phyloP scores from a whole-genome alignment of 1,140 invertebrate species.

The Lepidostoma basale region DNA sequence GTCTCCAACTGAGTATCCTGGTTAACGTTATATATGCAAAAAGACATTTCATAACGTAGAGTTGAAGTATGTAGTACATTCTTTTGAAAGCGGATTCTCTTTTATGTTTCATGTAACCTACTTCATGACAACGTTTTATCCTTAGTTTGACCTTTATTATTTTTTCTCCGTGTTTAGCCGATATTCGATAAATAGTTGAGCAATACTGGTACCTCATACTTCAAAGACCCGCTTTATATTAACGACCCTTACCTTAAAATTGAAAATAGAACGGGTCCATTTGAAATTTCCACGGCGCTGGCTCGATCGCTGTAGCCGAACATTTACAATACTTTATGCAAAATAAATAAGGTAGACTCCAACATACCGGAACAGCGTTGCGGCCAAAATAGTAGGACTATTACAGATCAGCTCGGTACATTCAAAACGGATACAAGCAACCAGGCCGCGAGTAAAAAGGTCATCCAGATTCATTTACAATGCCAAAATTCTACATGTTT shows the following conservation, averaged over 20 bases:
- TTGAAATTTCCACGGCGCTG: background rate
- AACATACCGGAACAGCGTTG: background rate
- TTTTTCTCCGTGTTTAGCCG: background rate
- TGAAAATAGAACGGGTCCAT: background rate
- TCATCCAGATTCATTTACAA: too few species aligned
- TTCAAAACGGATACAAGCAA: too few species aligned
- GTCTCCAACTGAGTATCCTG: too few species aligned
- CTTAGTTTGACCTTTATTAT: too few species aligned
- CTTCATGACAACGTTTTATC: too few species aligned
- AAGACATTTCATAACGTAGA: too few species aligned
- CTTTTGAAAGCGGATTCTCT: too few species aligned
- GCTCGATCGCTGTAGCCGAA: background rate
- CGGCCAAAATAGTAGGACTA: conserved; percentile 2
- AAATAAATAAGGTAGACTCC: conserved; percentile 9
- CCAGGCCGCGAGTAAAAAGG: too few species aligned
- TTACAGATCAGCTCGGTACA: background rate
- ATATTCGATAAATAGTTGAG: background rate
- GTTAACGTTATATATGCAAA: too few species aligned
- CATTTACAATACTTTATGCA: background rate
- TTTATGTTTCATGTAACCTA: too few species aligned
- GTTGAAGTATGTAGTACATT: too few species aligned
- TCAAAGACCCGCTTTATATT: background rate
- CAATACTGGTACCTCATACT: background rate
- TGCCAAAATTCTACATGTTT: too few species aligned
- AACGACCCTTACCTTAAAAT: background rate